These are phyloP conservation scores for Drosophila mayri DNA, from an alignment of 1,140 invertebrate species.

Conservation along the genomic window DNA sequence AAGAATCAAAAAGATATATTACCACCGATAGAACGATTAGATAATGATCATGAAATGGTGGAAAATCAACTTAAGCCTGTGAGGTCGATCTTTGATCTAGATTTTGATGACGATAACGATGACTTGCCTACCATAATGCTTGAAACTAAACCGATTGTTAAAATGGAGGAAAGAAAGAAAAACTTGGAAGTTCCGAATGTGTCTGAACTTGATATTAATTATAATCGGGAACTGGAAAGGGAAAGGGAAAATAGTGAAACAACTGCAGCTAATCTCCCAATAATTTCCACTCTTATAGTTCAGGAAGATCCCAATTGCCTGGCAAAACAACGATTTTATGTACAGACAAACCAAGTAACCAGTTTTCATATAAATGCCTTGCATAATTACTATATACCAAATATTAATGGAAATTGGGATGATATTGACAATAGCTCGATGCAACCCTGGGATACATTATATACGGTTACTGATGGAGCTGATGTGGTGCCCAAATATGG, in stretches of 20 bases:
- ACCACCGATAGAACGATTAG: neutral
- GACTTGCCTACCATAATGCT: slow-evolving; percentile 65
- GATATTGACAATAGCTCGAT: slow-evolving; percentile 71
- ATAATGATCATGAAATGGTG: slow-evolving; percentile 7
- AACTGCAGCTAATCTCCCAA: neutral
- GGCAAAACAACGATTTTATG: slow-evolving; percentile 72
- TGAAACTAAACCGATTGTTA: slow-evolving; percentile 28
- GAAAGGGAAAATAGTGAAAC: slow-evolving; percentile 12
- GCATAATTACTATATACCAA: slow-evolving; percentile 84
- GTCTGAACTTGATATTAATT: neutral
- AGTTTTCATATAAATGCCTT: slow-evolving; percentile 79
- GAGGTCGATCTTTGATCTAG: slow-evolving; percentile 78
- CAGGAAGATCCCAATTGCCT: slow-evolving; percentile 79
- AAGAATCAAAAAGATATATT: slow-evolving; percentile 3
- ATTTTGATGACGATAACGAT: slow-evolving; percentile 78
- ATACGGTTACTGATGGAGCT: slow-evolving; percentile 60
- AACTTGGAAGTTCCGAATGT: neutral
- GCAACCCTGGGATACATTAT: slow-evolving; percentile 27
- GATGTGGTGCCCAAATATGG: slow-evolving; percentile 81
- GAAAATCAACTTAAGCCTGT: slow-evolving; percentile 49
- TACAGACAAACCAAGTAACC: slow-evolving; percentile 70
- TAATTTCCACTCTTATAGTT: slow-evolving; percentile 41
- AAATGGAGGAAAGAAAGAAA: slow-evolving; percentile 9
- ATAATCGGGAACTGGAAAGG: slow-evolving; percentile 6
- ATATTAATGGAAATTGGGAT: slow-evolving; percentile 89